These are phyloP conservation scores for Bombus superbus DNA, from an alignment of 1,140 invertebrate species.

Conservation along the genomic window DNA sequence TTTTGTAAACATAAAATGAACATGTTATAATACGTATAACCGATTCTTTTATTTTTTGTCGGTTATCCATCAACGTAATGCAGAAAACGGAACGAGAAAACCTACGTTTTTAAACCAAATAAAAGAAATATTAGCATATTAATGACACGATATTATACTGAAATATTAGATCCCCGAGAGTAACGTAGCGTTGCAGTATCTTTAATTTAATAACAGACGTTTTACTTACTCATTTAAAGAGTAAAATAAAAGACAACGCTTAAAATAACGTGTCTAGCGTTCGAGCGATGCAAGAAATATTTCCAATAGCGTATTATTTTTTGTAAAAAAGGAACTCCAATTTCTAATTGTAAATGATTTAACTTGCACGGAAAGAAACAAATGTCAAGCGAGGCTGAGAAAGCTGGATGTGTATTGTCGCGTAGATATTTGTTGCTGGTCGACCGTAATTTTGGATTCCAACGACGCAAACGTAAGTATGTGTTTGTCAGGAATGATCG, in stretches of 20 bases:
- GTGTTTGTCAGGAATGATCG: slow-evolving; percentile 73
- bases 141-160: not conserved
- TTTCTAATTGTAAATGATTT: not conserved
- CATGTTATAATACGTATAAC: not conserved
- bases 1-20: slow-evolving; percentile 13
- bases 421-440: slow-evolving; percentile 26
- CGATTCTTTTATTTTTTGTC: not conserved
- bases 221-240: not conserved
- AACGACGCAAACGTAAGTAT: slow-evolving; percentile 46
- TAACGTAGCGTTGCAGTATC: not conserved
- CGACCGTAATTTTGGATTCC: slow-evolving; percentile 50
- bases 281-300: not conserved
- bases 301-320: not conserved
- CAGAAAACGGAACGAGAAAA: not conserved
- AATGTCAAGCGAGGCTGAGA: slow-evolving; percentile 16
- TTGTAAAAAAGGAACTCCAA: not conserved
- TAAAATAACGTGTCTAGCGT: not conserved
- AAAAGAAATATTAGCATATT: not conserved
- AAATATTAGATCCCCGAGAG: not conserved
- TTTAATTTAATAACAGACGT: not conserved
- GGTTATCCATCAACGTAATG: not conserved
- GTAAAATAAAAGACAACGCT: not conserved
- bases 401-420: slow-evolving; percentile 10
- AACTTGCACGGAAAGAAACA: not conserved
- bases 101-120: not conserved